Evolutionary conservation across 2,888 invertebrate species (phyloP), one percentile per base, ranked within the genome.

Genomic region (Ectropis crepuscularia): DNA sequence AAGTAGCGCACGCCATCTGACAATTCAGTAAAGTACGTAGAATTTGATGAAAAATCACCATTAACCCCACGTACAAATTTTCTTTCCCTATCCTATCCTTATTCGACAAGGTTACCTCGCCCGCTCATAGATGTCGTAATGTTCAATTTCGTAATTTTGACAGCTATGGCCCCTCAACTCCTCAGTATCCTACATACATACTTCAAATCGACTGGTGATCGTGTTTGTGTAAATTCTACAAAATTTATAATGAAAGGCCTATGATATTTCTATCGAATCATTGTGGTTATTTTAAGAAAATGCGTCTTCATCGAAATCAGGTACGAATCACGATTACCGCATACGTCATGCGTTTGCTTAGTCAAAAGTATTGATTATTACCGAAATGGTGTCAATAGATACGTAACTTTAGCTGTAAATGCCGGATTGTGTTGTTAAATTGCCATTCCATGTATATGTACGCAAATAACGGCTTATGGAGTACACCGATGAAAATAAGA

Each of bases 341-440:
- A 70, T 71, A 70, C 67, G 67, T 69, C 63, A 69, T 69, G 57
- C 46, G 11, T 69, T 66, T 79, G 70, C 58, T 49, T 72, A 65
- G 65, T 57, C 59, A 71, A 71, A 71, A 72, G 76, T 87, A 87
- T 87, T 82, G 87, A 87, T 87, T 79, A 74, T 70, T 67, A 55
- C 43, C 38, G 68, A 68, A 78, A 77, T 73, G 72, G 73, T 79
- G 70, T 69, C 61, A 65, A 67, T 61, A 61, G 51, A 65, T 62
- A 65, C 53, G 58, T 65, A 63, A 53, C 47, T 55, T 49, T 11
- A 36, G 12, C 43, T 53, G 37, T 39, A 47, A 43, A 53, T 48
- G 57, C 57, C 62, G 46, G 46, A 53, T 53, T 43, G 16, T 57
- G 41, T 51, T 41, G 36, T 42, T 62, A 42, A 6, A 57, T 47